Evolutionary conservation across 2,113 vertebrate species (phyloP).

Genomic region (Pica pica): DNA sequence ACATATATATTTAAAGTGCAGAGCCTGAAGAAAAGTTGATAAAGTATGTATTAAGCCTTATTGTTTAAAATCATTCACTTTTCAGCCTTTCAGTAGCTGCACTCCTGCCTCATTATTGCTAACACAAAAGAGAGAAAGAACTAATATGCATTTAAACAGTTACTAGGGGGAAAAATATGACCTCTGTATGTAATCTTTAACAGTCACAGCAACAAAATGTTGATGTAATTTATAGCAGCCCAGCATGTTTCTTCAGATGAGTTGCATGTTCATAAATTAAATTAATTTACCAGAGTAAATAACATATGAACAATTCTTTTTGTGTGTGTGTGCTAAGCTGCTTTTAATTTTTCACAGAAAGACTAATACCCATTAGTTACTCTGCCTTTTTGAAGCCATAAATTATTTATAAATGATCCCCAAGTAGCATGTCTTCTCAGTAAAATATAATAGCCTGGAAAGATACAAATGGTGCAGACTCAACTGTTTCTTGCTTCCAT

Average conservation of each 20-base stretch:
- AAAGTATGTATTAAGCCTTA: background rate
- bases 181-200: background rate
- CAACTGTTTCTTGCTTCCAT: background rate
- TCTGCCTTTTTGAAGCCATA: background rate
- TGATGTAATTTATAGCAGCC: background rate
- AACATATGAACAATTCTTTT: background rate
- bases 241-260: background rate
- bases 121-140: background rate
- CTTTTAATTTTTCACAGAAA: background rate
- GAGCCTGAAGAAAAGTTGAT: background rate
- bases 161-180: background rate
- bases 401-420: background rate
- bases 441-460: background rate
- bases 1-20: background rate
- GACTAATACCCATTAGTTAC: background rate
- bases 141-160: conserved; percentile 12
- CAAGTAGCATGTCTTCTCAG: background rate
- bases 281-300: background rate
- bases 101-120: background rate
- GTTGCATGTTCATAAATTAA: background rate
- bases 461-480: background rate
- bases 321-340: background rate
- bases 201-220: background rate
- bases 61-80: background rate
- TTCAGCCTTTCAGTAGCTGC: background rate